A percentile compares a stretch with the other conserved stretches of the same genome.
These are phyloP conservation scores for Formica aserva DNA, from an alignment of 2,888 invertebrate species.

Conservation along the genomic window DNA sequence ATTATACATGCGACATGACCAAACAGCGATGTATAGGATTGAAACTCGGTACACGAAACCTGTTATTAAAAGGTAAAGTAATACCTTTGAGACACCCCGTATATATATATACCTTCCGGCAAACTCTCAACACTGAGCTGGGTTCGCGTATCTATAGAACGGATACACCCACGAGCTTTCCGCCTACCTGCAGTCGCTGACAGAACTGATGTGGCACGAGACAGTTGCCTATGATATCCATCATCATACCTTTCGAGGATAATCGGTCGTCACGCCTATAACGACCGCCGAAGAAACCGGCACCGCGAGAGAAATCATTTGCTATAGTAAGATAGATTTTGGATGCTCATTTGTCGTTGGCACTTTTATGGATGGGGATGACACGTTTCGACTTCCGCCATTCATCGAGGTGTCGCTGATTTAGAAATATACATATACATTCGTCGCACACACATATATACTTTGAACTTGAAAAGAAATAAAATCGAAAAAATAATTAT, in stretches of 20 bases:
- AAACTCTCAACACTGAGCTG: conserved; percentile 41
- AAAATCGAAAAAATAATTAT: background rate
- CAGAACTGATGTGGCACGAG: conserved; percentile 79
- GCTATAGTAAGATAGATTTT: conserved; percentile 16
- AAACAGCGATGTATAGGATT: background rate
- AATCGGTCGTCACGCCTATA: conserved; percentile 82
- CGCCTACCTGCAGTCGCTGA: conserved; percentile 79
- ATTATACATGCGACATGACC: background rate
- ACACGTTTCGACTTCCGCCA: conserved; percentile 34
- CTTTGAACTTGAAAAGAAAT: background rate
- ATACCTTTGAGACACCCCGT: conserved; percentile 15
- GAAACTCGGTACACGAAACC: background rate
- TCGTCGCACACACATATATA: background rate
- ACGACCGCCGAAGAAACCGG: conserved; percentile 61
- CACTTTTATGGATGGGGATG: conserved; percentile 21
- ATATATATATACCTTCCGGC: conserved; percentile 13
- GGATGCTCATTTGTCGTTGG: conserved; percentile 42
- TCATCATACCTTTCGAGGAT: conserved; percentile 80
- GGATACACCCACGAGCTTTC: conserved; percentile 67
- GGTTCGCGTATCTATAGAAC: conserved; percentile 42
- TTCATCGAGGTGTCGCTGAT: background rate
- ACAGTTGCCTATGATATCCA: conserved; percentile 82
- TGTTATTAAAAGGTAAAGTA: background rate
- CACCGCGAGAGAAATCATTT: conserved; percentile 41
- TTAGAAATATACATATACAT: background rate